Base-by-base conservation (phyloP, 2,797 vertebrate species). In the Antennarius maculatus region DNA sequence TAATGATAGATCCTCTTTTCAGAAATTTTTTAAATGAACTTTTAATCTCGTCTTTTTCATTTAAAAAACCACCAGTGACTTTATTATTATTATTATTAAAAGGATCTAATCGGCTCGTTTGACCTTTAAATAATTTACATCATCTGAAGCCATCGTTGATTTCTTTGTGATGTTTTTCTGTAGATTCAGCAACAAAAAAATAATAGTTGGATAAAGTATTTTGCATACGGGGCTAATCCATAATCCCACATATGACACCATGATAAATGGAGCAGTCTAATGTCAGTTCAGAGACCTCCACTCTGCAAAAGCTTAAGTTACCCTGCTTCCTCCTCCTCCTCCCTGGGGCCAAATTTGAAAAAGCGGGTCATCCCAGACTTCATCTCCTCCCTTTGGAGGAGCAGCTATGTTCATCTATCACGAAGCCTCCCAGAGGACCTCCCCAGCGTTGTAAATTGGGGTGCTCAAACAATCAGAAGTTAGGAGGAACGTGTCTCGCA, bases 261-360 rank as follows among this genome's bases (percentile, higher is more conserved):
- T 89, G 80, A 87, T 91, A 85, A 84, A 91, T 91, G 76, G 76
- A 84, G 70, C 71, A 16, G 54, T 74, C 28, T 70, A 69, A 81
- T 70, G 78, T 83, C 48, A 60, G 75, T 73, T 74, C 69, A 68
- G 49, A 63, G 66, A 87, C 80, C 83, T 83, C 83, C 66, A 61
- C 79, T 64, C 69, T 60, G 72, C 77, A 79, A 85, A 90, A 87
- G 75, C 84, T 85, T 84, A 88, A 89, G 86, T 87, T 88, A 81
- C 68, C 75, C 54, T 54, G 80, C 78, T 85, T 84, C 83, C 73
- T 74, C 58, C 74, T 74, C 72, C 31, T 34, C 31, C 31, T 92
- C 93, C 92, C 90, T 77, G 45, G 89, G 88, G 92, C 84, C 86
- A 87, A 90, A 91, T 92, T 89, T 91, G 87, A 82, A 82, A 90